These are phyloP conservation scores for Gambusia yucatana DNA, from an alignment of 2,797 vertebrate genomes.

Conservation along the genomic window DNA sequence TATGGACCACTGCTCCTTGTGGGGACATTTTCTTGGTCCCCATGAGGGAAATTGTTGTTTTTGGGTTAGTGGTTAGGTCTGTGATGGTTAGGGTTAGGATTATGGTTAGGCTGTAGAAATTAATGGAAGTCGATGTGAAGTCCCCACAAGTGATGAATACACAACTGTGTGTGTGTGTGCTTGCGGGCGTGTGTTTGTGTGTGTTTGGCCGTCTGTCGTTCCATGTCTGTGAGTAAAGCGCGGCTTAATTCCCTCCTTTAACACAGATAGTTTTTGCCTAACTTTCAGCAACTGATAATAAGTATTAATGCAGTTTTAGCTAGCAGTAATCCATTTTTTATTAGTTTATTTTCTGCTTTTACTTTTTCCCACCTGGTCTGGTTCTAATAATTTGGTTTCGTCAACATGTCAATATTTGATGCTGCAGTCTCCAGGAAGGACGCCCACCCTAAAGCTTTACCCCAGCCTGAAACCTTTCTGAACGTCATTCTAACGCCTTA, in stretches of 20 bases:
- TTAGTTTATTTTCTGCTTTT: background rate
- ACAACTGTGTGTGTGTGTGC: no score
- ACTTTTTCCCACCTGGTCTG: background rate
- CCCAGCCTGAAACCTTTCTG: background rate
- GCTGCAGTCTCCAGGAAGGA: background rate
- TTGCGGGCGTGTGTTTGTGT: no score
- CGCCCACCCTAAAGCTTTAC: background rate
- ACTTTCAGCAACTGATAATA: background rate
- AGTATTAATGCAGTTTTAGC: background rate
- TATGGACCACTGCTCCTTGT: no score
- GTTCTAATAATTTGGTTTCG: background rate
- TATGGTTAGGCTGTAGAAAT: no score
- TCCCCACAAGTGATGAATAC: no score
- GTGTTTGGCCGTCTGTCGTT: background rate
- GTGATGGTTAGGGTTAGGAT: no score
- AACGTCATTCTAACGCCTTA: constrained; percentile 7
- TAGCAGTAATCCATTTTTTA: background rate
- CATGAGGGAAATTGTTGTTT: no score
- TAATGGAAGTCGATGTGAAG: no score
- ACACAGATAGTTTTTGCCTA: background rate
- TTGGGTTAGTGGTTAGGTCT: no score
- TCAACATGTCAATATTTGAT: background rate
- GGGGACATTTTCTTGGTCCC: no score
- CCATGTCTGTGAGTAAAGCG: no score
- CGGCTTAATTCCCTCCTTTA: no score